These are phyloP conservation scores for Phasianus colchicus DNA, from an alignment of 2,113 vertebrate species.

Conservation along the genomic window DNA sequence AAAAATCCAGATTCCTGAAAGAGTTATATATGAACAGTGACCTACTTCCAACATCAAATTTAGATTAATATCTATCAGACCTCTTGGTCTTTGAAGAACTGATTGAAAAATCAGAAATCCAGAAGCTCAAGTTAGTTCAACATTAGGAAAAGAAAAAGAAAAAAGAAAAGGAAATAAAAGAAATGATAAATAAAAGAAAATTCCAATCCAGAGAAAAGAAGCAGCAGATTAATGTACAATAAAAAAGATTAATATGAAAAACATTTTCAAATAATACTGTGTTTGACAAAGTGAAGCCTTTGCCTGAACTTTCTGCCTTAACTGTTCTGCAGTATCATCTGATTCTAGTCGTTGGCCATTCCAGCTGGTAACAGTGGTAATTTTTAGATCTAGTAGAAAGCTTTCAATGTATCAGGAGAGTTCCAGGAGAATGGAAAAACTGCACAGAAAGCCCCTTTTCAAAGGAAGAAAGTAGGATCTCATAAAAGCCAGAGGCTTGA, in stretches of 20 bases:
- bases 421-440: background rate
- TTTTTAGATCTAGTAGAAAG: constrained; percentile 23
- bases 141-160: background rate
- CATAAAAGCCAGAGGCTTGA: background rate
- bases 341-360: background rate
- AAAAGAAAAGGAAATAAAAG: background rate
- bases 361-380: background rate
- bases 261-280: background rate
- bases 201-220: background rate
- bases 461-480: background rate
- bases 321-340: background rate
- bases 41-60: background rate
- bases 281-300: background rate
- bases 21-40: background rate
- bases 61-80: background rate
- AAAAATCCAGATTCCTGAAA: background rate
- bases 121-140: background rate
- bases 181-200: background rate
- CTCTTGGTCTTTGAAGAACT: background rate
- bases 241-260: background rate
- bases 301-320: background rate
- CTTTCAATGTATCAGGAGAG: background rate
- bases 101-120: background rate
- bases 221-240: background rate
- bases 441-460: background rate